Base-by-base conservation (phyloP, 1,140 invertebrate species). In the Drosophila rhopaloa region DNA sequence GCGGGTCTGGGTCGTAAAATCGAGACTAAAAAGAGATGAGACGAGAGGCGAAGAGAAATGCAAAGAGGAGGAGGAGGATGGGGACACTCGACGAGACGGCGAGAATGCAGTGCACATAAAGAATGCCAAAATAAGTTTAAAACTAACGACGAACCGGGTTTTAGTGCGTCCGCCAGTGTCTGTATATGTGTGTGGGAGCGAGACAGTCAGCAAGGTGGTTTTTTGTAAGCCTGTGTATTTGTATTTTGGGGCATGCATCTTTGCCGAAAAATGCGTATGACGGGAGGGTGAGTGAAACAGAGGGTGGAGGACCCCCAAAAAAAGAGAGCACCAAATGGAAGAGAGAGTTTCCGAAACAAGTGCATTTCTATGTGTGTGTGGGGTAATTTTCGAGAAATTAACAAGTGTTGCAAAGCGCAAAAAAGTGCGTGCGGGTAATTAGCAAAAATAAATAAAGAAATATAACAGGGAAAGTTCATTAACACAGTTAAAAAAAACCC, bases 111-210 rank as follows among this genome's bases (percentile, higher is more conserved):
- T 29, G 76, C 76, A 83, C 79, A 89, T 88, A 89, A 88, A 89
- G 84, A 88, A 88, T 81, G 79, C 84, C 76, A 89, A 88, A 88
- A 88, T 83, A 89, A 88, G 83, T 88, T 89, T 77, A 74, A 89
- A 89, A 83, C 83, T 88, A 88, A 89, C 83, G 83, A 79, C 74
- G 63, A 59, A 51, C 67, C 57, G 46, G 43, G 76, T 59, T 79
- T 57, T 57, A 66, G 62, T 70, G 75, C 44, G 63, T 60, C 37
- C 61, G 60, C 14, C 56, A 50, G 56, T 38, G 37, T 35, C 10
- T 14, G 59, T 13, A 2, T 46, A 9, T 46, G 4, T 47, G 19
- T 14, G 61, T 37, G 54, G 72, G 76, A 65, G 32, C 37, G 59
- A 40, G 51, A 54, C 13, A 67, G 62, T 2, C 47, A 72, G 70